phyloP scores from a whole-genome alignment of 2,113 vertebrate species.

The Guaruba guarouba region DNA sequence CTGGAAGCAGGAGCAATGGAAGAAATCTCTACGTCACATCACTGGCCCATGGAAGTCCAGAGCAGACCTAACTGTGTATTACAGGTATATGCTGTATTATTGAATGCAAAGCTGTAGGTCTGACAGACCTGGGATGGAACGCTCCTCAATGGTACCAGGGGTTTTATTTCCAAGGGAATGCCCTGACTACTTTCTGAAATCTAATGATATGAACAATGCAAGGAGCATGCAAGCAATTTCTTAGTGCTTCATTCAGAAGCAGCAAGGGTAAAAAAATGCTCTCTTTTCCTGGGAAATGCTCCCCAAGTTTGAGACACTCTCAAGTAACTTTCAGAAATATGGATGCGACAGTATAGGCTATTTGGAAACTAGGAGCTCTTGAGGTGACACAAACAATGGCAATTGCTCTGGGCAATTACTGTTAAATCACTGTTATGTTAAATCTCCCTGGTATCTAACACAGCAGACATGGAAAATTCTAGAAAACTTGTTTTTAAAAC shows the following conservation, averaged over 20 bases:
- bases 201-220: background rate
- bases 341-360: background rate
- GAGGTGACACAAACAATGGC: background rate
- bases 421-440: background rate
- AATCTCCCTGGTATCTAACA: background rate
- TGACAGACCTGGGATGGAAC: background rate
- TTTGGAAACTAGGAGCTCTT: background rate
- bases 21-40: fast-evolving
- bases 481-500: background rate
- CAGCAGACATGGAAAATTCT: background rate
- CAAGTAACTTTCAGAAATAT: background rate
- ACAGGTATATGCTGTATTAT: background rate
- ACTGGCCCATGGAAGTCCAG: background rate
- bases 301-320: background rate
- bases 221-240: background rate
- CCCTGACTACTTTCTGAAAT: background rate
- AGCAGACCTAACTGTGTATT: background rate
- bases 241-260: background rate
- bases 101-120: background rate
- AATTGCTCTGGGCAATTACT: background rate
- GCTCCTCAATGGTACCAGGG: background rate
- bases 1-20: background rate
- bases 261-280: background rate
- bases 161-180: background rate
- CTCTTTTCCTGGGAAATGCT: background rate